phyloP scores from a whole-genome alignment of 2,113 vertebrate genomes.

The Pimephales promelas region DNA sequence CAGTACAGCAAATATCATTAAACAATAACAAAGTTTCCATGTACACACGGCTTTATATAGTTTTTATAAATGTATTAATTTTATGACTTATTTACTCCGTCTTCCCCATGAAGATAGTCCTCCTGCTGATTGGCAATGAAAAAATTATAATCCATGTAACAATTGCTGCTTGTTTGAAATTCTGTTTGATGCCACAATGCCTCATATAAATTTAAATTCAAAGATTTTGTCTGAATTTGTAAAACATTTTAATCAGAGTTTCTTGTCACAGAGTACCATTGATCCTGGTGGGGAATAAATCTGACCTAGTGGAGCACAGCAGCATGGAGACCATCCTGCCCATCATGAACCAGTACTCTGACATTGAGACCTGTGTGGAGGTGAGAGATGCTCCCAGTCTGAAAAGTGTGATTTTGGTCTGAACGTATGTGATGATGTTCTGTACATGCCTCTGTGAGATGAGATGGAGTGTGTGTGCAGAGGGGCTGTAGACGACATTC shows the following conservation, averaged over 20 bases:
- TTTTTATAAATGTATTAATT: neutral
- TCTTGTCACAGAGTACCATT: constrained; percentile 82
- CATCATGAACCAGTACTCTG: constrained; percentile 98
- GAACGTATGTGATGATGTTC: neutral
- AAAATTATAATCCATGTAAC: neutral
- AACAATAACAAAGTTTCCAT: neutral
- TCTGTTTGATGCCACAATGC: neutral
- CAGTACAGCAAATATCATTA: constrained; percentile 1
- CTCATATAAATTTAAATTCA: neutral
- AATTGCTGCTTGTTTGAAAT: too few relatives aligned
- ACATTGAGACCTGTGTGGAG: constrained; percentile 98
- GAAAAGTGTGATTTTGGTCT: neutral
- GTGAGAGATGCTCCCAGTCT: constrained; percentile 69
- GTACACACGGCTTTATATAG: neutral
- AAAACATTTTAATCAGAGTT: neutral
- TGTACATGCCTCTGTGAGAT: neutral
- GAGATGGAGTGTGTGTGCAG: constrained; percentile 35
- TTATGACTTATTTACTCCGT: neutral
- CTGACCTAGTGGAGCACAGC: constrained; percentile 96
- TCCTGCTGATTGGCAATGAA: neutral
- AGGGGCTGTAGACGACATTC: constrained; percentile 30
- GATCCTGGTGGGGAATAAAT: constrained; percentile 97
- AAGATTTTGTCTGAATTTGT: neutral
- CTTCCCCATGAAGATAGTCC: neutral
- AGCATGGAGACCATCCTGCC: constrained; percentile 99